Base-by-base conservation (phyloP, 2,888 invertebrate genomes). In the Hypomecis punctinalis region DNA sequence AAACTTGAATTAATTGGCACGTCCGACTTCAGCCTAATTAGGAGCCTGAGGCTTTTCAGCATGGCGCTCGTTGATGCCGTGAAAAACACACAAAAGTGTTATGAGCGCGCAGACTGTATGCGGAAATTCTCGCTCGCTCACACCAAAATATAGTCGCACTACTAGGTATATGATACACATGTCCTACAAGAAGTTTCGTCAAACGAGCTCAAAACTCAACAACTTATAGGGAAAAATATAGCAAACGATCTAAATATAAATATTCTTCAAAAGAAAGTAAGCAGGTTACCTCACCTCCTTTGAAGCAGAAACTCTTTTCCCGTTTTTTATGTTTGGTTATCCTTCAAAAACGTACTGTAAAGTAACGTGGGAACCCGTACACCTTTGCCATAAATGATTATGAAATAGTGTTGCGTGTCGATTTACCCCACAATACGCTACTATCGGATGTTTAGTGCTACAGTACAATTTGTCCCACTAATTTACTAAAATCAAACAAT, bases 1-100 rank as follows among this genome's bases (percentile, higher is more conserved):
- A 93, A 93, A 93, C 93, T 92, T 92, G 92, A 93, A 91, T 93
- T 93, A 93, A 93, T 93, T 93, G 93, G 92, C 90, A 89, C 90
- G 93, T 93, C 93, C 91, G 91, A 91, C 91, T 91, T 88, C 90
- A 86, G 91, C 90, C 93, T 93, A 93, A 93, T 93, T 93, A 93
- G 93, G 89, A 86, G 92, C 91, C 90, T 83, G 88, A 85, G 91
- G 91, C 91, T 91, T 91, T 92, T 93, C 91, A 93, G 89, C 85
- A 86, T 85, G 81, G 85, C 88, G 86, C 91, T 88, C 88, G 88
- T 88, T 88, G 88, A 83, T 85, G 87, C 90, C 83, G 85, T 87
- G 89, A 86, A 91, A 91, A 92, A 92, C 89, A 92, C 88, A 90
- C 89, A 91, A 89, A 90, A 91, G 89, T 90, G 89, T 89, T 87